Evolutionary conservation across 92 coral and sea anemone species (phyloP).

Genomic region (Zoanthus sociatus): DNA sequence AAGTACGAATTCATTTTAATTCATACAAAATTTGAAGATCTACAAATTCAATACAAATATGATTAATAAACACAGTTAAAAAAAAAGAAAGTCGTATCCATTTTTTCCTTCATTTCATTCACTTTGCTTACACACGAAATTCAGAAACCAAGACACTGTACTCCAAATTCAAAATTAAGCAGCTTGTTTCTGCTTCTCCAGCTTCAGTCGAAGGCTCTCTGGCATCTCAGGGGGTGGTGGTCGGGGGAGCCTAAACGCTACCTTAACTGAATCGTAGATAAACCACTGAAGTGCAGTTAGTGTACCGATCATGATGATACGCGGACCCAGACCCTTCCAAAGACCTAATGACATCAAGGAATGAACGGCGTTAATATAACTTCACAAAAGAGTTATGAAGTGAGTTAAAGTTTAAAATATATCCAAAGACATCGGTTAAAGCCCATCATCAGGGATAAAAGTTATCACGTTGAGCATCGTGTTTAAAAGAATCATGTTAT

Average conservation of each 20-base stretch:
- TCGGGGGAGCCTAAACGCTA: slow-evolving; percentile 96
- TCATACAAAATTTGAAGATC: slow-evolving; percentile 1
- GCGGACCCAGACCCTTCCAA: slow-evolving; percentile 99
- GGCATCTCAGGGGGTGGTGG: slow-evolving; percentile 99
- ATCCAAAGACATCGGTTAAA: too few species aligned
- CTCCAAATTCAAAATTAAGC: not conserved
- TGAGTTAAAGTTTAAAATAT: too few species aligned
- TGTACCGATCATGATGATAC: slow-evolving; percentile 99
- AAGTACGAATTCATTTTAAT: not conserved
- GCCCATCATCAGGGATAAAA: too few species aligned
- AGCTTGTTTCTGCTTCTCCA: slow-evolving; percentile 40
- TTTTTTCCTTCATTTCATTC: not conserved
- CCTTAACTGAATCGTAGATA: slow-evolving; percentile 99
- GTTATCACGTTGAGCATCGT: too few species aligned
- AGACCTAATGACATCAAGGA: slow-evolving; percentile 56
- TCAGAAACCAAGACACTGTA: not conserved
- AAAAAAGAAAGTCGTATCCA: slow-evolving; percentile 35
- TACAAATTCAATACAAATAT: not conserved
- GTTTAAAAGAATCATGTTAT: too few species aligned
- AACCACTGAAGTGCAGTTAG: slow-evolving; percentile 99
- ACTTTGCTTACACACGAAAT: slow-evolving; percentile 4
- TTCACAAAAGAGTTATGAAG: too few species aligned
- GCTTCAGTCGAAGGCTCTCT: slow-evolving; percentile 91
- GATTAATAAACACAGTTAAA: not conserved
- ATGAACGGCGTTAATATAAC: too few species aligned